Evolutionary conservation across 2,888 invertebrate species (phyloP).

Genomic region (Syritta pipiens): DNA sequence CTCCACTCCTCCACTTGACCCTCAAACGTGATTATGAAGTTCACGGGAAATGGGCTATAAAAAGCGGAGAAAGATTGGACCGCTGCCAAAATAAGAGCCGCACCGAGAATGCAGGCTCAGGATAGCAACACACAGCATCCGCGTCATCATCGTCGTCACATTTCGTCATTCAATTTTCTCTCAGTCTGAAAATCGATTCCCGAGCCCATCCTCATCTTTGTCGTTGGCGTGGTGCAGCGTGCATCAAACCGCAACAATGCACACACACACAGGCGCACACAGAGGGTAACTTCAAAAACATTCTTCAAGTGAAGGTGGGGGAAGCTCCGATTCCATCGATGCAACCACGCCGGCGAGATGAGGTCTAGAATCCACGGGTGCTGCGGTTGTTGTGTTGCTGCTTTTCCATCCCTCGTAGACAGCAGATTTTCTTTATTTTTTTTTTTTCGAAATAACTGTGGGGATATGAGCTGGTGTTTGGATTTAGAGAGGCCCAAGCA

Average conservation of each 20-base stretch:
- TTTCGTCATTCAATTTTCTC: neutral
- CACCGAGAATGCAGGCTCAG: neutral
- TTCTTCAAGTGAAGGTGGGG: constrained; percentile 40
- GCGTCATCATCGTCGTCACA: neutral
- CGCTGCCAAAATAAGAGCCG: constrained; percentile 50
- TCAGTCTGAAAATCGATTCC: constrained; percentile 47
- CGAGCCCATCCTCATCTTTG: constrained; percentile 10
- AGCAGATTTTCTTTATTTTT: constrained; percentile 6
- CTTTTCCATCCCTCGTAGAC: constrained; percentile 25
- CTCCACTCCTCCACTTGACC: constrained; percentile 47
- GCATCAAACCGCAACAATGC: constrained; percentile 34
- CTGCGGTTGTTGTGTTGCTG: constrained; percentile 1
- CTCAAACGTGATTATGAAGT: constrained; percentile 59
- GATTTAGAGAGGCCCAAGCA: constrained; percentile 24
- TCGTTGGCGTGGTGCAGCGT: constrained; percentile 27
- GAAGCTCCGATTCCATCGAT: constrained; percentile 32
- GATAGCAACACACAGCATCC: neutral
- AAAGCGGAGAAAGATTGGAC: constrained; percentile 37
- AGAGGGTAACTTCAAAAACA: constrained; percentile 26
- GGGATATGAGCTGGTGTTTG: constrained; percentile 23
- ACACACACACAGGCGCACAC: too few species aligned
- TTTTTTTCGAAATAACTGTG: neutral
- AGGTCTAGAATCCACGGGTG: constrained; percentile 3
- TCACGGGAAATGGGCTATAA: constrained; percentile 36
- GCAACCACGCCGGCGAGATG: constrained; percentile 19